Percentiles rank a stretch among this genome's conserved stretches.
These are phyloP conservation scores for Hippasteria phrygiana DNA, from an alignment of 53 echinoderm and acorn worm species.

Conservation along the genomic window DNA sequence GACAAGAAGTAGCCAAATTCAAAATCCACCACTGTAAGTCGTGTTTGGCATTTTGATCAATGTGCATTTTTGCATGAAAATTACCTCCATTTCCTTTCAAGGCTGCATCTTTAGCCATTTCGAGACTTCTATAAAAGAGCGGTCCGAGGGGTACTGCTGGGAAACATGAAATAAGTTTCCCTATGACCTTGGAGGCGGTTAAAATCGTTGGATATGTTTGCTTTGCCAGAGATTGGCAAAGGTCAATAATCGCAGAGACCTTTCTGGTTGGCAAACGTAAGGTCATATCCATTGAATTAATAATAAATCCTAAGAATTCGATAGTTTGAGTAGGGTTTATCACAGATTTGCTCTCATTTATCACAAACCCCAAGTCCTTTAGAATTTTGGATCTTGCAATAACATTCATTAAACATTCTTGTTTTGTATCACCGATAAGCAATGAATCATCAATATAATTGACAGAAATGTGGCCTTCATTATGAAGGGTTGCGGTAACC, in stretches of 20 bases:
- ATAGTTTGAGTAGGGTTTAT: background rate
- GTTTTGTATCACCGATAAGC: background rate
- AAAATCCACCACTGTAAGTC: conserved; percentile 51
- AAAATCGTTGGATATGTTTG: background rate
- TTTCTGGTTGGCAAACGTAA: background rate
- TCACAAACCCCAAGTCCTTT: background rate
- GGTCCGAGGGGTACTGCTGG: conserved; percentile 15
- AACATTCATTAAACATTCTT: background rate
- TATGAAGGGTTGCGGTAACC: no score
- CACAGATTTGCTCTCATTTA: background rate
- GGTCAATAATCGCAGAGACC: background rate
- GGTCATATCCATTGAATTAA: background rate
- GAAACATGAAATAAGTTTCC: conserved; percentile 16
- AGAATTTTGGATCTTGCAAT: background rate
- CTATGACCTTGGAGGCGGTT: conserved; percentile 5
- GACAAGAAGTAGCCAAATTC: background rate
- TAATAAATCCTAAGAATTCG: background rate
- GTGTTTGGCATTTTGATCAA: background rate
- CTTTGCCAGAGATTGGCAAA: background rate
- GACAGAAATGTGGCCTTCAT: no score
- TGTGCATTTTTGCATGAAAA: conserved; percentile 5
- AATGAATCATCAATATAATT: conserved; percentile 5
- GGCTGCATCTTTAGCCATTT: conserved; percentile 17
- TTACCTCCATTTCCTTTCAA: conserved; percentile 11
- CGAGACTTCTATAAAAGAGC: conserved; percentile 21